phyloP scores from a whole-genome alignment of 2,113 vertebrate species.

The Nannospalax galili region DNA sequence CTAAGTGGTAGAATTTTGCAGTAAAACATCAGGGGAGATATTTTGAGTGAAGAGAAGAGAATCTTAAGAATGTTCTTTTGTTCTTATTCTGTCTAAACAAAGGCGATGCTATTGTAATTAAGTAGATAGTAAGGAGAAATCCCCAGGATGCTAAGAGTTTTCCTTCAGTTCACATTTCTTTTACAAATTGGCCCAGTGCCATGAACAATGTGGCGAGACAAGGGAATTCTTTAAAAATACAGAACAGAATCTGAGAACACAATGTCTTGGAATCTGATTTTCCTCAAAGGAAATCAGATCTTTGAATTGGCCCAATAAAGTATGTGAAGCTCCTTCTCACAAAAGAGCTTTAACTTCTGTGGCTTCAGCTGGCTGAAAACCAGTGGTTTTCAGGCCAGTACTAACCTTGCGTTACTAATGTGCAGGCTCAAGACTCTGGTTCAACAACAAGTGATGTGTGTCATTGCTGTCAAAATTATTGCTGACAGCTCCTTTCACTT shows the following conservation, averaged over 20 bases:
- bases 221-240: slow-evolving; percentile 24
- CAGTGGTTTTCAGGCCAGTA: background rate
- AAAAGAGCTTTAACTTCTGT: background rate
- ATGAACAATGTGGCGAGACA: background rate
- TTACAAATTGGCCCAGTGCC: slow-evolving; percentile 44
- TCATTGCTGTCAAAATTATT: background rate
- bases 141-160: slow-evolving; percentile 54
- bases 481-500: background rate
- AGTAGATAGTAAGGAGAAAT: slow-evolving; percentile 66
- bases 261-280: background rate
- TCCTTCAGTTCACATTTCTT: slow-evolving; percentile 56
- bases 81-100: slow-evolving; percentile 64
- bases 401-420: background rate
- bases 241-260: background rate
- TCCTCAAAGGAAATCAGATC: slow-evolving; percentile 18
- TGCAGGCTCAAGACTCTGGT: background rate
- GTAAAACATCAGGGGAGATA: slow-evolving; percentile 51
- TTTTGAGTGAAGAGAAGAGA: slow-evolving; percentile 39
- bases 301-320: background rate
- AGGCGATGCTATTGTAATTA: slow-evolving; percentile 69
- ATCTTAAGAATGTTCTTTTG: slow-evolving; percentile 55
- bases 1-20: background rate
- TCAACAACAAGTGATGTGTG: background rate
- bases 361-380: background rate
- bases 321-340: background rate